phyloP scores from a whole-genome alignment of 2,113 vertebrate genomes.

The Guaruba guarouba region DNA sequence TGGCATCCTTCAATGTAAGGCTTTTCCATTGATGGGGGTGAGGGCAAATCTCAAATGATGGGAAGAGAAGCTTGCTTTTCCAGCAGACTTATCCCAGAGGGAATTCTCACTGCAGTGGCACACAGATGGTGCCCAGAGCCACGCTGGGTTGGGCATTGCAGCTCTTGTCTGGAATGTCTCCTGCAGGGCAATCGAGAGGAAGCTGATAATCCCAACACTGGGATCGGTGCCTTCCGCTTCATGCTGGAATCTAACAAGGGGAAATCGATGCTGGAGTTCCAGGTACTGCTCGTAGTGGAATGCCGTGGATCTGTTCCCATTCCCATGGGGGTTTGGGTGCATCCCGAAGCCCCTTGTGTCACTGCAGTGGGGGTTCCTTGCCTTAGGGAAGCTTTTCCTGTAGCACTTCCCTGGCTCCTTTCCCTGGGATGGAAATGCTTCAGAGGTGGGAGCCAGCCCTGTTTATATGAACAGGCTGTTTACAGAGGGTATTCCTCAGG shows the following conservation, averaged over 20 bases:
- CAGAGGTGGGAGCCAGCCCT: not conserved
- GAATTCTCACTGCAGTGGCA: not conserved
- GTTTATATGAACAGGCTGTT: not conserved
- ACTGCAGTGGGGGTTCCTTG: not conserved
- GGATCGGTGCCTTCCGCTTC: conserved; percentile 96
- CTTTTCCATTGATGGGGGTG: not conserved
- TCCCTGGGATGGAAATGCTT: not conserved
- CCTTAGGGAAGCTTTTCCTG: not conserved
- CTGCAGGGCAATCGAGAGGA: conserved; percentile 91
- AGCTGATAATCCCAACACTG: conserved; percentile 94
- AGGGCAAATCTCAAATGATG: not conserved
- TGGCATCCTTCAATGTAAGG: conserved; percentile 92
- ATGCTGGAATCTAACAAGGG: conserved; percentile 99
- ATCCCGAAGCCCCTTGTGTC: not conserved
- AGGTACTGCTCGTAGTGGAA: conserved; percentile 75
- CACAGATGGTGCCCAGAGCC: not conserved
- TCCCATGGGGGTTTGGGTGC: not conserved
- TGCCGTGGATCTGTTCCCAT: not conserved
- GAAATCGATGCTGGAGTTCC: conserved; percentile 98
- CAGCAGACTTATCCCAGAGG: not conserved
- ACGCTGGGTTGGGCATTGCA: accelerated
- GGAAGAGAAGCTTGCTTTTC: not conserved
- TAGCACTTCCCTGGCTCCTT: not conserved
- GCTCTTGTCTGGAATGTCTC: not conserved
- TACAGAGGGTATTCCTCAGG: not conserved